Evolutionary conservation across 2,113 vertebrate species (phyloP).

Genomic region (Poeciliopsis turrubarensis): DNA sequence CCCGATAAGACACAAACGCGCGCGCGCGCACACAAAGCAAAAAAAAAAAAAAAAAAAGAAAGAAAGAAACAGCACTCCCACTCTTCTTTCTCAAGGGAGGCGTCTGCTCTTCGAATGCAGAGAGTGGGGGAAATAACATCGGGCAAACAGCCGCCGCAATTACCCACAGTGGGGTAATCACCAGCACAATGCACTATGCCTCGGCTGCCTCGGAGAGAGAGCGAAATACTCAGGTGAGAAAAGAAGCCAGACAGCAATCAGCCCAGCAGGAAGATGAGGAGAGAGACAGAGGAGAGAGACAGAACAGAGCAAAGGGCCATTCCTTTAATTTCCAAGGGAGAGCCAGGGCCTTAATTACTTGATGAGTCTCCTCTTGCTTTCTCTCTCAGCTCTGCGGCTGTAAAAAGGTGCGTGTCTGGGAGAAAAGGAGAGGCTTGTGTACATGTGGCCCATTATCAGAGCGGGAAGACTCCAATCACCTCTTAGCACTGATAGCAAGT

Average conservation of each 20-base stretch:
- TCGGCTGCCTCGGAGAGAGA: constrained; percentile 64
- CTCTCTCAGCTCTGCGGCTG: constrained; percentile 41
- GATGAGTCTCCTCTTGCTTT: constrained; percentile 66
- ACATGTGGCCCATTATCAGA: constrained; percentile 67
- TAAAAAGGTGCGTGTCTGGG: constrained; percentile 30
- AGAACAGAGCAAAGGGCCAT: constrained; percentile 70
- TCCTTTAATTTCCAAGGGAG: constrained; percentile 80
- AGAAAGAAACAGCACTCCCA: not conserved
- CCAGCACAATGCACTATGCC: constrained; percentile 66
- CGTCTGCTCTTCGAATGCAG: constrained; percentile 42
- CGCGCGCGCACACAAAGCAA: constrained; percentile 32
- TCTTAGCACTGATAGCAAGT: constrained; percentile 56
- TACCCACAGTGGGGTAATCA: constrained; percentile 78
- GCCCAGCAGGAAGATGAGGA: constrained; percentile 60
- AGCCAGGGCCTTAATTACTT: constrained; percentile 78
- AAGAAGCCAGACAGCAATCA: constrained; percentile 77
- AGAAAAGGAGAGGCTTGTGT: constrained; percentile 8
- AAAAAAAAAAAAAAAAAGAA: constrained; percentile 38
- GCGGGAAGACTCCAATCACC: constrained; percentile 70
- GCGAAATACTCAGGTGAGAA: constrained; percentile 75
- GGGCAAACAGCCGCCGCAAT: constrained; percentile 63
- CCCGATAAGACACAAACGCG: constrained; percentile 19
- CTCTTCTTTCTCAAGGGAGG: constrained; percentile 38
- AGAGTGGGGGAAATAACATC: constrained; percentile 67
- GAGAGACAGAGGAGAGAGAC: constrained; percentile 27